Evolutionary conservation across 2,888 invertebrate genomes (phyloP).

Genomic region (Nomada fucata): DNA sequence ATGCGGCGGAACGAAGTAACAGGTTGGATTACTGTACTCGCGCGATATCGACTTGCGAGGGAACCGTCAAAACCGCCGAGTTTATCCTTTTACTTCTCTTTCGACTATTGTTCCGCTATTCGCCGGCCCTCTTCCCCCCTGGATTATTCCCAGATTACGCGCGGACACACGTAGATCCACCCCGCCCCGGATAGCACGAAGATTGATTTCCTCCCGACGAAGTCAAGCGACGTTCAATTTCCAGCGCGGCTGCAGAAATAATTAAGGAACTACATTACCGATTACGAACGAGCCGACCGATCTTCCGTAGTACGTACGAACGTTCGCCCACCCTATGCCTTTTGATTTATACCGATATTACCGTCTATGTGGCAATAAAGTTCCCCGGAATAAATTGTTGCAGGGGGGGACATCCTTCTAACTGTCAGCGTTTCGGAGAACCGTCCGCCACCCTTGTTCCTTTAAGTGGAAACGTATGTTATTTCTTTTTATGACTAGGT

Average conservation of each 20-base stretch:
- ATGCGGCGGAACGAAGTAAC: constrained; percentile 40
- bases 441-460: constrained; percentile 2
- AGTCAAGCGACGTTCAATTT: constrained; percentile 60
- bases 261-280: constrained; percentile 55
- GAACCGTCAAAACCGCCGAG: constrained; percentile 15
- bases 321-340: not conserved
- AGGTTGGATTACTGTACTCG: constrained; percentile 34
- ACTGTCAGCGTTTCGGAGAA: not conserved
- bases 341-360: constrained; percentile 13
- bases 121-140: not conserved
- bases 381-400: not conserved
- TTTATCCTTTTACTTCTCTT: no score
- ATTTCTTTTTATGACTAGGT: not conserved
- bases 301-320: not conserved
- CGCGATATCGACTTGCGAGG: constrained; percentile 1
- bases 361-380: not conserved
- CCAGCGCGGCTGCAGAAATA: constrained; percentile 55
- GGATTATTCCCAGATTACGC: constrained; percentile 36
- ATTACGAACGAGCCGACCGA: constrained; percentile 46
- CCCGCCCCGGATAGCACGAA: constrained; percentile 41
- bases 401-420: not conserved
- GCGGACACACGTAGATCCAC: constrained; percentile 23
- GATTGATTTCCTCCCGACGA: constrained; percentile 55
- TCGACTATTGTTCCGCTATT: not conserved
- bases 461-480: constrained; percentile 29